These are phyloP conservation scores for Notothenia rossii DNA, from an alignment of 2,113 vertebrate genomes.

Conservation along the genomic window DNA sequence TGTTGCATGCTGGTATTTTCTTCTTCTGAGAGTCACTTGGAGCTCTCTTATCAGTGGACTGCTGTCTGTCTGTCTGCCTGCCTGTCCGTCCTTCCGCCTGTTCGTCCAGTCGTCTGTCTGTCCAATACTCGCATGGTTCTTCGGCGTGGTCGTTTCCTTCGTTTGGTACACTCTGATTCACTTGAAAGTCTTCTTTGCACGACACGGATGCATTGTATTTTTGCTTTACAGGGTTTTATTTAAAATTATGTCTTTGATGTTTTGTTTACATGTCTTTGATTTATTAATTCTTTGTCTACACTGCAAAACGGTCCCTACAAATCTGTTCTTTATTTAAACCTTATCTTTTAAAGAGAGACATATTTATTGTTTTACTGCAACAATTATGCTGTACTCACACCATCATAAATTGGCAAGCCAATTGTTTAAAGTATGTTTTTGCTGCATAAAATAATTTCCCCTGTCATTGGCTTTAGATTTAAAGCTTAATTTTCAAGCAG, in stretches of 20 bases:
- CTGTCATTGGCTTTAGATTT: not conserved
- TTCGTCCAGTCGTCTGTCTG: constrained; percentile 80
- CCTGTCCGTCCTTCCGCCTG: constrained; percentile 74
- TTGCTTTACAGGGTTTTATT: constrained; percentile 62
- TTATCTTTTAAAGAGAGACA: not conserved
- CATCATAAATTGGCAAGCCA: not conserved
- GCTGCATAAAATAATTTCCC: not conserved
- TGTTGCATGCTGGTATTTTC: constrained; percentile 83
- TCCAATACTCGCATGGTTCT: constrained; percentile 79
- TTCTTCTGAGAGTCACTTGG: constrained; percentile 75
- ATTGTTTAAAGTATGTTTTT: not conserved
- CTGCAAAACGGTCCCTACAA: constrained; percentile 65
- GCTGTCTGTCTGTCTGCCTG: constrained; percentile 84
- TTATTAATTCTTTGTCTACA: constrained; percentile 42
- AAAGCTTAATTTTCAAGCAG: not conserved
- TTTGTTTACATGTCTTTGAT: constrained; percentile 46
- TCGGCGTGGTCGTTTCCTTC: constrained; percentile 71
- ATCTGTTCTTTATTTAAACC: not conserved
- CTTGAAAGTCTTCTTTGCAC: constrained; percentile 75
- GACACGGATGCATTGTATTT: constrained; percentile 62
- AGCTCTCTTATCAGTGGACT: constrained; percentile 80
- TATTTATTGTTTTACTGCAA: constrained; percentile 1
- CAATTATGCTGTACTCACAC: not conserved
- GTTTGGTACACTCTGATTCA: constrained; percentile 70
- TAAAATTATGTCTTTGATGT: constrained; percentile 46